Evolutionary conservation across 2,888 invertebrate genomes (phyloP), one percentile per base, ranked within the genome.

Genomic region (Lepeophtheirus nordmannii): DNA sequence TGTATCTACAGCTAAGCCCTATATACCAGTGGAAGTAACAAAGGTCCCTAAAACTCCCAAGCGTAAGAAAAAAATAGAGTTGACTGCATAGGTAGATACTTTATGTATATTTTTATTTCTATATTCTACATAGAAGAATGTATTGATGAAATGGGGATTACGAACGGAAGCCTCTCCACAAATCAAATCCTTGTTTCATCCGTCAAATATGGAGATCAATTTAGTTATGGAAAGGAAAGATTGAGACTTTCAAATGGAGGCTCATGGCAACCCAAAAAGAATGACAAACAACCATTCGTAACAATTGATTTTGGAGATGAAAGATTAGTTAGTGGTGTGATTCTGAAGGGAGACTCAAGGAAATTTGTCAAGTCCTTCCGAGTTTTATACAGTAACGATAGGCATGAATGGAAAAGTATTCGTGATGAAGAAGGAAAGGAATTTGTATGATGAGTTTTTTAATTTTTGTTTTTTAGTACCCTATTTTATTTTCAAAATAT

Each of bases 101-200:
- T 38, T 62, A n/a, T 68, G 67, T 14, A 30, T 67, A 12, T 10
- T 46, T 17, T 23, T 46, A 46, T 3, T n/a, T 5, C 17, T 5
- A 17, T 46, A n/a, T 8, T 46, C 8, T 46, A 14, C 8, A 46
- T 46, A 46, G 53, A 46, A 5, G 53, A 46, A 2, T 46, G 53
- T 17, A 46, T 17, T 14, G 53, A 46, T 46, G n/a, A 17, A 14
- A 46, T 46, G 53, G 53, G 53, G n/a, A n/a, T 46, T n/a, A 46
- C n/a, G 5, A 17, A 46, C 5, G 53, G 53, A 46, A 46, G 8
- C 8, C 53, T 46, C 53, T 46, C 53, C 1, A n/a, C 53, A 46
- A 17, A 46, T 2, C 53, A 46, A 46, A 46, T 46, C 14, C 14
- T 46, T 17, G 53, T 46, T 14, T 46, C 53, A 14, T 46, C 53